Conservation (phyloP, 2,888 invertebrate species). For the Acleris literana region DNA sequence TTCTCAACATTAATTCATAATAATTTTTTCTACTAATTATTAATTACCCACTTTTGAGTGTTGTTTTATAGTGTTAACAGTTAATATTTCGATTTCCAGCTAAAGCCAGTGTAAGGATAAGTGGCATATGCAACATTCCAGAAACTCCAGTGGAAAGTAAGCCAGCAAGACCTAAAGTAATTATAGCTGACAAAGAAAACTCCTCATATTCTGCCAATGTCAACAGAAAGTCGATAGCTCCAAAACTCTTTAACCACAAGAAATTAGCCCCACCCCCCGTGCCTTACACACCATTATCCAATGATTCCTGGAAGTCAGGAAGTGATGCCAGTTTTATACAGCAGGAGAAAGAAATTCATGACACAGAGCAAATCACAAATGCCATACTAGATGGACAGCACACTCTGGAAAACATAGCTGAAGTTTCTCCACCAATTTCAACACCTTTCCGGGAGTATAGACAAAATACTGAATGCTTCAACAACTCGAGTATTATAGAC, state of each 20-base stretch:
- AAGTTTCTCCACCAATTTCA: constrained; percentile 64
- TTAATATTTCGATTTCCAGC: constrained; percentile 44
- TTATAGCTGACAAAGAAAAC: constrained; percentile 65
- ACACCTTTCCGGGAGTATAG: constrained; percentile 72
- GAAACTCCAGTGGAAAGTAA: constrained; percentile 62
- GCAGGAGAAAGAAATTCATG: constrained; percentile 68
- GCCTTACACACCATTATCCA: constrained; percentile 61
- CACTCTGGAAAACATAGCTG: constrained; percentile 59
- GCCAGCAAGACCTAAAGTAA: constrained; percentile 49
- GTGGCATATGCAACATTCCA: constrained; percentile 66
- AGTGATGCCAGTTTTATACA: constrained; percentile 71
- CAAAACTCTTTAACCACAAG: constrained; percentile 37
- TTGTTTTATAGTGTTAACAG: no score
- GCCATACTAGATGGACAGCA: constrained; percentile 48
- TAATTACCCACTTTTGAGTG: no score
- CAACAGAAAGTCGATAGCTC: constrained; percentile 39
- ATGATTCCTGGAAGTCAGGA: constrained; percentile 66
- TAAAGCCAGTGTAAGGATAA: constrained; percentile 60
- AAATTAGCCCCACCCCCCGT: constrained; percentile 39
- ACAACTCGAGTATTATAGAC: constrained; percentile 59
- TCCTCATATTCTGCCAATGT: constrained; percentile 41
- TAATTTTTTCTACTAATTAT: no score
- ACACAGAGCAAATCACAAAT: constrained; percentile 55
- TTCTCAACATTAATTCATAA: no score
- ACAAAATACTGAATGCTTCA: constrained; percentile 63